Conservation (phyloP, 2,797 vertebrate species). For the Protosalanx chinensis region DNA sequence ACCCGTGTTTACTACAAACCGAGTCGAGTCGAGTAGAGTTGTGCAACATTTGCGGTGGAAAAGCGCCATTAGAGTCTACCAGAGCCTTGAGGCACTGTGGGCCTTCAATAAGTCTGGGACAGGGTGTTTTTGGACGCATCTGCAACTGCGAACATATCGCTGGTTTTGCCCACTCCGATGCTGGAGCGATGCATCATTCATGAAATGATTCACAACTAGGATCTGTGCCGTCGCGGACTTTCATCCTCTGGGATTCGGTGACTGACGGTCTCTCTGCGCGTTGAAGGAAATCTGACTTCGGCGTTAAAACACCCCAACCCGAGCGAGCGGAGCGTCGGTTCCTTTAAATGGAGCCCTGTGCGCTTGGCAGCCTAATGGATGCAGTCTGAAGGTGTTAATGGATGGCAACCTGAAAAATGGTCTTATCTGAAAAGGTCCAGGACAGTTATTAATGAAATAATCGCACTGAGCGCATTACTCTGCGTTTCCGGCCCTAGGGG, state of each 20-base stretch:
- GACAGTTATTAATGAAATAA: constrained; percentile 76
- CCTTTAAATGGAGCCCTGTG: constrained; percentile 66
- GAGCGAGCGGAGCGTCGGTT: constrained; percentile 44
- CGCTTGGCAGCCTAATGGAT: constrained; percentile 68
- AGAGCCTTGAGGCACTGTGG: background rate
- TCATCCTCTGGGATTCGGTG: constrained; percentile 13
- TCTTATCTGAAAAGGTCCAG: constrained; percentile 72
- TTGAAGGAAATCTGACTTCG: constrained; percentile 34
- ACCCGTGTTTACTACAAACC: too few species aligned
- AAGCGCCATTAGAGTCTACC: background rate
- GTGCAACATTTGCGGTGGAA: too few species aligned
- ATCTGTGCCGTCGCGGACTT: background rate
- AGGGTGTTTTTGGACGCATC: background rate
- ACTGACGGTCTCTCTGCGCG: constrained; percentile 27
- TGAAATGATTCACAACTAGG: constrained; percentile 26
- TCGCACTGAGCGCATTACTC: constrained; percentile 67
- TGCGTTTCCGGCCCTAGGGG: constrained; percentile 52
- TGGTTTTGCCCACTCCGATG: constrained; percentile 1
- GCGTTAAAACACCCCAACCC: constrained; percentile 23
- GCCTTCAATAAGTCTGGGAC: background rate
- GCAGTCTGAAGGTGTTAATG: constrained; percentile 70
- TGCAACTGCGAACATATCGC: background rate
- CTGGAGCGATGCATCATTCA: constrained; percentile 13
- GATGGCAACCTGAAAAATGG: constrained; percentile 73
- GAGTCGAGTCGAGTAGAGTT: too few species aligned